These are phyloP conservation scores for Furcifer pardalis DNA, from an alignment of 2,797 vertebrate genomes.

Conservation along the genomic window DNA sequence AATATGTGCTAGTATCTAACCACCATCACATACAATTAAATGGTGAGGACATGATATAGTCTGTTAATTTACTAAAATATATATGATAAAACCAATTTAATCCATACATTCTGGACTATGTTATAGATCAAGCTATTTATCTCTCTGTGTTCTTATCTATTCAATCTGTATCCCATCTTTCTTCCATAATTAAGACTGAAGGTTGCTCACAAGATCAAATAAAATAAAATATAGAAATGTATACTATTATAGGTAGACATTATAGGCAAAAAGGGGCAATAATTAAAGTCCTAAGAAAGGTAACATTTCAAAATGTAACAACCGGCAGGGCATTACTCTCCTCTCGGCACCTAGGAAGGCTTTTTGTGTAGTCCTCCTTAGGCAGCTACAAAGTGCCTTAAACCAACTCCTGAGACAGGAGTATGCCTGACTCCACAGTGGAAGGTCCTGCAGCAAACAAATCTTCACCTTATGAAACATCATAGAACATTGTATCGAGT, in stretches of 20 bases:
- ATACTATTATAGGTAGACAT: neutral
- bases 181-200: neutral
- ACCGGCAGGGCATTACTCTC: too few relatives aligned
- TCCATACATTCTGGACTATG: neutral
- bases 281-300: too few relatives aligned
- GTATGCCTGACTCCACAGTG: too few relatives aligned
- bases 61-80: neutral
- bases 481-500: too few relatives aligned
- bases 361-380: too few relatives aligned
- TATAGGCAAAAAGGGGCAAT: too few relatives aligned
- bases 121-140: neutral
- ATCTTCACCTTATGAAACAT: too few relatives aligned
- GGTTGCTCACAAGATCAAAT: neutral
- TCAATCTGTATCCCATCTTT: neutral
- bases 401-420: too few relatives aligned
- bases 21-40: neutral
- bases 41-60: neutral
- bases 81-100: neutral
- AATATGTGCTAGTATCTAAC: neutral
- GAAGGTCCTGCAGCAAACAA: too few relatives aligned
- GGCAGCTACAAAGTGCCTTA: too few relatives aligned
- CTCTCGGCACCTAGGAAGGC: too few relatives aligned
- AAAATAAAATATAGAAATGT: neutral
- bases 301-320: too few relatives aligned
- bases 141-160: neutral